These are phyloP conservation scores for Sceloporus undulatus DNA, from an alignment of 2,113 vertebrate genomes.

Conservation along the genomic window DNA sequence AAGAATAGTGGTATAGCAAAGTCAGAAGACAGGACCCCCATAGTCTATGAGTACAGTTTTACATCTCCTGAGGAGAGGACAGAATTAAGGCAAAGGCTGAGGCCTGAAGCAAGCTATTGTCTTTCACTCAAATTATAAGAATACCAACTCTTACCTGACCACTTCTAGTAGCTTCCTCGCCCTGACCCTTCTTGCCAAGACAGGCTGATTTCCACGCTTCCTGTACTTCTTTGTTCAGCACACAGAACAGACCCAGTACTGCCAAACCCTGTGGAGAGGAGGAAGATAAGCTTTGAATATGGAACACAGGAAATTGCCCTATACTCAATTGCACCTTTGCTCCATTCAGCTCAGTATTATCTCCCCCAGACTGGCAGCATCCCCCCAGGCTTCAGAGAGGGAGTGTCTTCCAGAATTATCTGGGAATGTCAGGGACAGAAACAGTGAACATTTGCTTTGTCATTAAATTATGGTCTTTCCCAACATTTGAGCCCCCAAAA, in stretches of 20 bases:
- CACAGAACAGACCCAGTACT: slow-evolving; percentile 90
- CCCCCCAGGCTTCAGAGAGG: background rate
- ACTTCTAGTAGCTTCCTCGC: slow-evolving; percentile 85
- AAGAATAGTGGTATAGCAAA: background rate
- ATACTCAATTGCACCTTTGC: background rate
- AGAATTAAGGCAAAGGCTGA: background rate
- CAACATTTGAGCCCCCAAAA: background rate
- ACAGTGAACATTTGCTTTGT: background rate
- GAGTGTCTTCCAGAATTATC: background rate
- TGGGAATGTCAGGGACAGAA: background rate
- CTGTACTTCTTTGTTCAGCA: slow-evolving; percentile 90
- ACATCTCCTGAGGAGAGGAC: background rate
- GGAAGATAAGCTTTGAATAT: background rate
- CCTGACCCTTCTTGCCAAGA: slow-evolving; percentile 87
- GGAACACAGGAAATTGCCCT: background rate
- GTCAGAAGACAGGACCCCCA: background rate
- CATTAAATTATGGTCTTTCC: background rate
- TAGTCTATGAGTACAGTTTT: background rate
- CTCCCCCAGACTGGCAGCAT: background rate
- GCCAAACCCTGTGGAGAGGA: slow-evolving; percentile 83
- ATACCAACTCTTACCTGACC: slow-evolving; percentile 78
- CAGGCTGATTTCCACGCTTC: slow-evolving; percentile 93
- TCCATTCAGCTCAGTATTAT: background rate
- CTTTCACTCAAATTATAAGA: background rate
- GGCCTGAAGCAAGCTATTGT: too few species aligned